Evolutionary conservation across 2,113 vertebrate genomes (phyloP).

Genomic region (Hippocampus comes): DNA sequence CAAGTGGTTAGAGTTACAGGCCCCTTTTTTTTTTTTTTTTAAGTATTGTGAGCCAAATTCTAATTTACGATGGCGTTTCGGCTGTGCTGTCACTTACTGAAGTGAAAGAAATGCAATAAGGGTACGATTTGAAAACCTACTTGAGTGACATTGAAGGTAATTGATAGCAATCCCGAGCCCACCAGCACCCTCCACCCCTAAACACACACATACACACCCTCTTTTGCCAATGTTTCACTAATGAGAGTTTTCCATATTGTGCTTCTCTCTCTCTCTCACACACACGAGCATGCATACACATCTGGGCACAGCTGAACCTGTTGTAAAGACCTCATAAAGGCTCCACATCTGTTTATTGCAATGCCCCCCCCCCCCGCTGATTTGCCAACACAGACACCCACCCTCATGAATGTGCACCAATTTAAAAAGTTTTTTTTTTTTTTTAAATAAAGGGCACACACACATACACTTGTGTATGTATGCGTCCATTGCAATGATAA

Average conservation of each 20-base stretch:
- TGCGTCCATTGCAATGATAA: conserved; percentile 2
- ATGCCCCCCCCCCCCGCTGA: conserved; percentile 21
- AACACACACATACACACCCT: too few species aligned
- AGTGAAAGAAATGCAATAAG: too few species aligned
- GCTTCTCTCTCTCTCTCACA: conserved; percentile 4
- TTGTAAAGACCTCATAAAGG: conserved; percentile 65
- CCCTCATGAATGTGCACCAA: conserved; percentile 34
- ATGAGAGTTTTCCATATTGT: conserved; percentile 50
- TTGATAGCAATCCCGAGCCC: too few species aligned
- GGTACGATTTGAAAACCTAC: too few species aligned
- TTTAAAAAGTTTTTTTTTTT: conserved; percentile 15
- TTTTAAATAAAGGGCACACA: conserved; percentile 11
- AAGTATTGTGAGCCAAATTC: too few species aligned
- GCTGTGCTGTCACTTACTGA: too few species aligned
- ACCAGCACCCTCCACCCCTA: too few species aligned
- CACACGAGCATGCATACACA: conserved; percentile 17
- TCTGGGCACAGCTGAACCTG: conserved; percentile 48
- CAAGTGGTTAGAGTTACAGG: too few species aligned
- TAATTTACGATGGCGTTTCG: too few species aligned
- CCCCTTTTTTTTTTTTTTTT: too few species aligned
- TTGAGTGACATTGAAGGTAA: too few species aligned
- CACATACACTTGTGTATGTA: background rate
- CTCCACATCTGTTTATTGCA: conserved; percentile 62
- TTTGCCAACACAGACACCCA: conserved; percentile 46
- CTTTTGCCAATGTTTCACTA: conserved; percentile 13